Conservation (phyloP, 1,140 invertebrate species). For the Drosophila carrolli region DNA sequence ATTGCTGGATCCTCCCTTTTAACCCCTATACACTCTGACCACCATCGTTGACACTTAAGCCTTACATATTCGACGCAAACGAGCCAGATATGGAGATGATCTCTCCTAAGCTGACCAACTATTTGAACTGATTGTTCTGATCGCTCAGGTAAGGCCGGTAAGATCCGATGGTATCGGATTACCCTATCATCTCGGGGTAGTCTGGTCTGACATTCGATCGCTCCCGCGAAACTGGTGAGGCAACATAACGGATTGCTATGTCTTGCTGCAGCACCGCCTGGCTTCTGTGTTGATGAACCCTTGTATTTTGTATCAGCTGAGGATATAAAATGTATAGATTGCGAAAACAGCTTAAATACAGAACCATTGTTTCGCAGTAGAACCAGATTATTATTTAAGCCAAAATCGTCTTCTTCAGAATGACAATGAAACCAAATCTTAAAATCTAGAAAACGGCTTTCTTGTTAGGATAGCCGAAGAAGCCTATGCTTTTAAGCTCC, state of each 20-base stretch:
- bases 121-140: constrained; percentile 20
- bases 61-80: constrained; percentile 4
- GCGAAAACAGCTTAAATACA: neutral
- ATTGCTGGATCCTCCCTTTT: constrained; percentile 11
- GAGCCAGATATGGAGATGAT: neutral
- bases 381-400: too few species aligned
- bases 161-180: constrained; percentile 28
- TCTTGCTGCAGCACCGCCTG: neutral
- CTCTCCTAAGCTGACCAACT: constrained; percentile 26
- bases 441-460: constrained; percentile 12
- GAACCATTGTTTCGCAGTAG: too few species aligned
- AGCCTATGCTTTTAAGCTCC: constrained; percentile 86
- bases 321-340: neutral
- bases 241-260: constrained; percentile 34
- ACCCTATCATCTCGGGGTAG: constrained; percentile 38
- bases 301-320: neutral
- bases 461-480: constrained; percentile 80
- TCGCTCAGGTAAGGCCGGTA: constrained; percentile 8
- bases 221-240: constrained; percentile 36
- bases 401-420: too few species aligned
- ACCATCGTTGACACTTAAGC: constrained; percentile 58
- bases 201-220: constrained; percentile 38
- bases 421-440: neutral
- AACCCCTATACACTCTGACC: constrained; percentile 47
- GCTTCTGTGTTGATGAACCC: constrained; percentile 26